phyloP scores from a whole-genome alignment of 2,113 vertebrate species.

The Poecile atricapillus region DNA sequence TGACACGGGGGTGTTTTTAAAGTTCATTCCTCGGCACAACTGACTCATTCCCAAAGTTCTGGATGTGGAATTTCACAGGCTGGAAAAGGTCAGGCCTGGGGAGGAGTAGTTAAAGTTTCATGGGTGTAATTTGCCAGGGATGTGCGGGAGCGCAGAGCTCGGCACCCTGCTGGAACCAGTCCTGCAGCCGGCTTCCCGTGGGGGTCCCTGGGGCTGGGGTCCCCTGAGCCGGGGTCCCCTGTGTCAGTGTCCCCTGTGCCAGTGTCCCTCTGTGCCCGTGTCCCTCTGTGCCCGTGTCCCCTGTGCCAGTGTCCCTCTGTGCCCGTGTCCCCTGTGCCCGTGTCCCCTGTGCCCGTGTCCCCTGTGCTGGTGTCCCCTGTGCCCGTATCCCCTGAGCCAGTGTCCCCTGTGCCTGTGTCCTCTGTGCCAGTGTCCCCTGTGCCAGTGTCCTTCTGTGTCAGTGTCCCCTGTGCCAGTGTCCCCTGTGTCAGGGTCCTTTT shows the following conservation, averaged over 20 bases:
- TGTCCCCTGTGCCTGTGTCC: neutral
- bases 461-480: no score
- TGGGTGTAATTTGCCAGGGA: slow-evolving; percentile 1
- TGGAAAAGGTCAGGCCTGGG: slow-evolving; percentile 3
- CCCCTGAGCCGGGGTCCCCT: no score
- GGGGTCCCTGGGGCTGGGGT: no score
- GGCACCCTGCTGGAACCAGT: neutral
- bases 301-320: no score
- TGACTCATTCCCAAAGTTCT: neutral
- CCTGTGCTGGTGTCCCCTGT: neutral
- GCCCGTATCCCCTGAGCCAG: neutral
- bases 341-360: neutral
- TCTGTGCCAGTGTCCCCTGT: neutral
- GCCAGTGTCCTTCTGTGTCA: neutral
- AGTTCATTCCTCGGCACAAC: slow-evolving; percentile 8
- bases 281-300: no score
- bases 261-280: no score
- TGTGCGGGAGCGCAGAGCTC: neutral
- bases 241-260: no score
- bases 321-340: no score
- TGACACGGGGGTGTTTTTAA: neutral
- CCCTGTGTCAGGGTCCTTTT: no score
- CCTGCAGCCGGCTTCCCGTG: neutral
- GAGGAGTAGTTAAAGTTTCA: slow-evolving; percentile 24
- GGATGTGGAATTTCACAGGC: neutral